Evolutionary conservation across 2,888 invertebrate genomes (phyloP), one percentile per base, ranked within the genome.

Genomic region (Penaeus monodon): DNA sequence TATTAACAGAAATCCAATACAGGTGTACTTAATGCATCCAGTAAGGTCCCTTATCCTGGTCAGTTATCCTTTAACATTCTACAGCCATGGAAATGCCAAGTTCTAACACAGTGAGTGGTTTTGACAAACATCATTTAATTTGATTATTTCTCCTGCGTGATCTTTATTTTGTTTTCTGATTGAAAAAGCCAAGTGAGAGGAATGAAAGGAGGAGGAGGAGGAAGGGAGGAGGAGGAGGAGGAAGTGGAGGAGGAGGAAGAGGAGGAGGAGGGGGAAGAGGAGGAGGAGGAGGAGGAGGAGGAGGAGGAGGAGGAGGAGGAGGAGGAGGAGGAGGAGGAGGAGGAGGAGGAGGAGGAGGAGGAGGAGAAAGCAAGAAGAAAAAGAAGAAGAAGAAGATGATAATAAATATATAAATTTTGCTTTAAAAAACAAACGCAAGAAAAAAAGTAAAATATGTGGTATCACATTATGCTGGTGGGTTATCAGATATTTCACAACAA

Each of bases 181-280:
- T 68, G 3, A 20, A 29, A 63, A 49, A 20, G 63, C 29, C 49
- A 49, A 24, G 49, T 14, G 29, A 24, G 49, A 77, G 12, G 27
- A 29, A 77, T 14, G 4, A 3, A 33, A 33, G 33, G 3, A 33
- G 33, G 33, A 33, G 33, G 33, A 33, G 33, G 33, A 33, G 3
- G 33, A 33, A 3, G 33, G 3, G 3, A 33, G 33, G 33, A 33
- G 1, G 1, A 4, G 24, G 22, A 82, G 57, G 49, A 63, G 77
- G 29, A 6, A 66, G 77, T 27, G 22, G 84, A 84, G 77, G 84
- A 77, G 44, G 29, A 38, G 33, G 44, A n/a, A 22, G n/a, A 49
- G 38, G 76, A 76, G 68, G 63, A 66, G 81, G 38, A 49, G 78
- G 84, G 44, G 29, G 38, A 65, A 57, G 81, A 65, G 70, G 29